Base-by-base conservation (phyloP, 2,113 vertebrate species). In the Silurus meridionalis region DNA sequence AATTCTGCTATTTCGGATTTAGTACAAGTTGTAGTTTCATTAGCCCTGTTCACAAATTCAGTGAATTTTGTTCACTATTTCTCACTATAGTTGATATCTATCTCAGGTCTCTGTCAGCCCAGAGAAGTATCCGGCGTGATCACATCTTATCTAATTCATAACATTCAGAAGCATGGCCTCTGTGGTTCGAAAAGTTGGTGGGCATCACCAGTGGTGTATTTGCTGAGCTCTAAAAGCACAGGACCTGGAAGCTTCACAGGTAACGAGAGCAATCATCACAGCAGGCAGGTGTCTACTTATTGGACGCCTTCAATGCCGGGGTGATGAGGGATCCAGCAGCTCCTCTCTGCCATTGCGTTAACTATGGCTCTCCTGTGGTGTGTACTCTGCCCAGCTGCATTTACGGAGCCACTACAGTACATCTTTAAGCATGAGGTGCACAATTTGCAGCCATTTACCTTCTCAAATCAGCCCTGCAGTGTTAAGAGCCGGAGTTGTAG, bases 231-330 rank as follows among this genome's bases (percentile, higher is more conserved):
- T 88, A 50, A 88, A 67, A 88, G 87, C 87, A 53, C 46, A 69
- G 50, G 52, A 79, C 37, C 61, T 71, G 57, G 61, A 64, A 82
- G 84, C 69, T 84, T 67, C 75, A 71, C 82, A 75, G 78, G 53
- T 88, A 89, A 88, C 86, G 13, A 83, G 83, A 60, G 81, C 78
- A 88, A 90, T 90, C 82, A 88, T 90, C 89, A n/a, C 89, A 88
- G 89, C 89, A 77, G 89, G 89, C 71, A 84, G 69, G 53, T 69
- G 84, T 50, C 87, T 86, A 55, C 48, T 89, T 85, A 87, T 89
- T 87, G 84, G 86, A 83, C 75, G 17, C 84, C 55, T 85, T 88
- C 84, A 88, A 86, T 88, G 78, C 84, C 79, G 77, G 74, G 64
- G 81, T 58, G 83, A 75, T 58, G 81, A 77, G 74, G 85, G 23